Conservation (phyloP, 2,113 vertebrate genomes). For the Todiramphus saurophagus region DNA sequence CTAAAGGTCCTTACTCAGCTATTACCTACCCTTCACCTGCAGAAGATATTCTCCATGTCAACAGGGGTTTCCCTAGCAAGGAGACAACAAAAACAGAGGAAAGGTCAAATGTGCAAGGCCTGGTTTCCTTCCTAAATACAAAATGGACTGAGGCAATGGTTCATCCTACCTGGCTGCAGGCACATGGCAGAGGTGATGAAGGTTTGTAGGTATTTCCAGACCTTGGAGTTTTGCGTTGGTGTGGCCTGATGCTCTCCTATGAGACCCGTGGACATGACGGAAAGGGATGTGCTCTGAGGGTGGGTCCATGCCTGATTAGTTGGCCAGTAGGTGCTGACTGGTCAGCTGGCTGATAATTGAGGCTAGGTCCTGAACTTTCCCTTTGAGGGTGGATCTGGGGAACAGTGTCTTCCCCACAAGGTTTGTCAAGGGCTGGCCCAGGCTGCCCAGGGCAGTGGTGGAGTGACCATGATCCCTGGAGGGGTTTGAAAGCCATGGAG, state of each 20-base stretch:
- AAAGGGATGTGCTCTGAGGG: not conserved
- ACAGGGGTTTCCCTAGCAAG: conserved; percentile 5
- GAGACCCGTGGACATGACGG: accelerated
- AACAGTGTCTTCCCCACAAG: not conserved
- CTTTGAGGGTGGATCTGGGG: not conserved
- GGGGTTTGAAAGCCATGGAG: not conserved
- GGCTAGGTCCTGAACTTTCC: not conserved
- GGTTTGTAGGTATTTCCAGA: not conserved
- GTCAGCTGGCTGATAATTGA: not conserved
- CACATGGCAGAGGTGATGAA: not conserved
- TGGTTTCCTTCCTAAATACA: not conserved
- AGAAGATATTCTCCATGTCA: not conserved
- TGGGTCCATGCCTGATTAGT: accelerated
- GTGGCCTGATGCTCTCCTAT: not conserved
- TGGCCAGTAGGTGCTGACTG: not conserved
- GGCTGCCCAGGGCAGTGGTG: not conserved
- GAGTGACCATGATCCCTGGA: not conserved
- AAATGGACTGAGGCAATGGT: not conserved
- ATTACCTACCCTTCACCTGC: not conserved
- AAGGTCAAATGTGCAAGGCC: not conserved
- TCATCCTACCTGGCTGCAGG: not conserved
- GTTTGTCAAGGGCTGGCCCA: not conserved
- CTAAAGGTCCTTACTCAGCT: conserved; percentile 28
- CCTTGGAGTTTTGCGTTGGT: not conserved
- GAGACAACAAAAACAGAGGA: not conserved